These are phyloP conservation scores for Syngnathus rostellatus DNA, from an alignment of 2,797 vertebrate species.

Conservation along the genomic window DNA sequence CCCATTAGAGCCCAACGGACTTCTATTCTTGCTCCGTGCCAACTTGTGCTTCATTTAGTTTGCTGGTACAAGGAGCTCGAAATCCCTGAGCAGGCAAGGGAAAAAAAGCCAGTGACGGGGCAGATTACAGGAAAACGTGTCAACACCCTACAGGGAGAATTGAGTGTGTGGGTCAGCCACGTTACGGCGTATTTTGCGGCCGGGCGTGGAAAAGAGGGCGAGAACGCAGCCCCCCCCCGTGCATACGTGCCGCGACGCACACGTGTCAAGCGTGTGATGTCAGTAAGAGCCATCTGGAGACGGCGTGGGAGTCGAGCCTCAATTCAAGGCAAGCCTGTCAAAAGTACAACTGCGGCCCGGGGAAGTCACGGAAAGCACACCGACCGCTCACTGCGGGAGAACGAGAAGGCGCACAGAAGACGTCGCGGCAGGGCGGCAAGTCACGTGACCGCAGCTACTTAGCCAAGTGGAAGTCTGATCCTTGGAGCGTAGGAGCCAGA, in stretches of 20 bases:
- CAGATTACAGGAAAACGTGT: slow-evolving; percentile 3
- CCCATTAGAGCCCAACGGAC: slow-evolving; percentile 35
- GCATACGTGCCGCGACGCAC: slow-evolving; percentile 22
- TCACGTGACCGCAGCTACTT: slow-evolving; percentile 56
- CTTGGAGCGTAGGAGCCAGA: slow-evolving; percentile 41
- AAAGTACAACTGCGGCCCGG: slow-evolving; percentile 4
- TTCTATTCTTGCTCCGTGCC: slow-evolving; percentile 45
- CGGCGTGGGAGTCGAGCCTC: background rate
- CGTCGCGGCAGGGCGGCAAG: slow-evolving; percentile 36
- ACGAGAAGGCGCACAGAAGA: slow-evolving; percentile 33
- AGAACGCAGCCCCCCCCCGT: too few relatives aligned
- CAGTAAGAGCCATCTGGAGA: slow-evolving; percentile 23
- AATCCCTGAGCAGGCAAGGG: too few relatives aligned
- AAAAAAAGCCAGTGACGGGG: background rate
- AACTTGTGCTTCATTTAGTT: slow-evolving; percentile 14
- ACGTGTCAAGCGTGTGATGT: slow-evolving; percentile 30
- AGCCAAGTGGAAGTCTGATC: slow-evolving; percentile 56
- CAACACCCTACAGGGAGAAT: background rate
- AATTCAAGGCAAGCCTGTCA: slow-evolving; percentile 11
- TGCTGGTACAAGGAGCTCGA: too few relatives aligned
- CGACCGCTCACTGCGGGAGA: slow-evolving; percentile 15
- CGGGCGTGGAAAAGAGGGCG: background rate
- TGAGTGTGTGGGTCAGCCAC: slow-evolving; percentile 5
- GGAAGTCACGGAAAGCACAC: slow-evolving; percentile 15
- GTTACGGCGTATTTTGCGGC: background rate